Evolutionary conservation across 2,888 invertebrate species (phyloP).

Genomic region (Carpatolechia fugitivella): DNA sequence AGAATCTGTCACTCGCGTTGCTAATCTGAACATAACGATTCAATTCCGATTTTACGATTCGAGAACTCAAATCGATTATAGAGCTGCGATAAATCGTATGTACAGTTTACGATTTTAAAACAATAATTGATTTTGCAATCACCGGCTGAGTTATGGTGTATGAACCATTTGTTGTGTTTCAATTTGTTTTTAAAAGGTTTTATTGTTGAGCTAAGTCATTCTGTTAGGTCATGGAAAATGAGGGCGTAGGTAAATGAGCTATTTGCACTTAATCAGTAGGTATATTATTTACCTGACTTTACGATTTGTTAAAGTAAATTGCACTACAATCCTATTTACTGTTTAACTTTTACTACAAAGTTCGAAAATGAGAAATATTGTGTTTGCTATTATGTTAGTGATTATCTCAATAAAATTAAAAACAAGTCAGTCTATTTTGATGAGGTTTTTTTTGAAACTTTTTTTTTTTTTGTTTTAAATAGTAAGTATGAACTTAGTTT

Average conservation of each 20-base stretch:
- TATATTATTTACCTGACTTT: too few species aligned
- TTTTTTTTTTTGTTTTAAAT: too few species aligned
- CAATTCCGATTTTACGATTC: constrained; percentile 27
- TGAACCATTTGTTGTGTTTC: constrained; percentile 19
- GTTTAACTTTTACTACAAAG: too few species aligned
- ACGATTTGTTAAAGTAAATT: too few species aligned
- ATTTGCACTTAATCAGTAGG: background rate
- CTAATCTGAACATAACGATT: constrained; percentile 21
- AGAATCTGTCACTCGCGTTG: background rate
- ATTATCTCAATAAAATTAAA: too few species aligned
- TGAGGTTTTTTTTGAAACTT: too few species aligned
- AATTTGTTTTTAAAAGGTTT: constrained; percentile 12
- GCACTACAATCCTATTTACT: too few species aligned
- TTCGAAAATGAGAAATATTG: too few species aligned
- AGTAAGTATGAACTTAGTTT: too few species aligned
- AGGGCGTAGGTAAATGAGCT: background rate
- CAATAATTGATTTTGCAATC: constrained; percentile 24
- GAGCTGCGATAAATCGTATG: constrained; percentile 27
- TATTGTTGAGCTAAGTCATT: constrained; percentile 10
- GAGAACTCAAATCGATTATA: constrained; percentile 25
- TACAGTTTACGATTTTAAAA: constrained; percentile 28
- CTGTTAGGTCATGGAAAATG: constrained; percentile 3
- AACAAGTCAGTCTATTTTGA: too few species aligned
- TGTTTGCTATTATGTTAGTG: too few species aligned
- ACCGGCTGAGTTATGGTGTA: constrained; percentile 26